Evolutionary conservation across 2,888 invertebrate genomes (phyloP).

Genomic region (Electrophaes corylata): DNA sequence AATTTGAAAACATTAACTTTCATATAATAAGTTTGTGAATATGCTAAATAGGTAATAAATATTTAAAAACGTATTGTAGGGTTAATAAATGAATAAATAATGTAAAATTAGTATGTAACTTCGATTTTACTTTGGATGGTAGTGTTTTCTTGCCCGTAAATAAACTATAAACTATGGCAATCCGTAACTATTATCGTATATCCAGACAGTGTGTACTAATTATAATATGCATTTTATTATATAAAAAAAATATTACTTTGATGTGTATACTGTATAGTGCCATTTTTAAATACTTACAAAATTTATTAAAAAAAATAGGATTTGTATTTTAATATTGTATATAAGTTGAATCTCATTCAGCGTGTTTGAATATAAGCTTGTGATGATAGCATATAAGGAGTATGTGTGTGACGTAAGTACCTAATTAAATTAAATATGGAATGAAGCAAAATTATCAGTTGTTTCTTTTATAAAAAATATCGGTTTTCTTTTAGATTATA

Average conservation of each 20-base stretch:
- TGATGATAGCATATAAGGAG: conserved; percentile 17
- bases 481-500: no score
- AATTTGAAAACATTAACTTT: no score
- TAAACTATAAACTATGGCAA: background rate
- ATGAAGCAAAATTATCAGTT: background rate
- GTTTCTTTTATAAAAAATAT: no score
- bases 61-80: no score
- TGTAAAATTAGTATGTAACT: background rate
- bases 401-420: conserved; percentile 1
- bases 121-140: background rate
- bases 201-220: background rate
- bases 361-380: conserved; percentile 15
- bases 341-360: background rate
- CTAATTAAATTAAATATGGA: background rate
- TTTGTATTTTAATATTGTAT: conserved; percentile 1
- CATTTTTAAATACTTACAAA: conserved; percentile 11
- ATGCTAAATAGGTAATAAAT: no score
- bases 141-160: conserved; percentile 5
- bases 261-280: conserved; percentile 13
- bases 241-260: background rate
- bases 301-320: conserved; percentile 1
- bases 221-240: conserved; percentile 12
- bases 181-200: background rate
- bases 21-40: no score
- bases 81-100: no score